These are phyloP conservation scores for Euphydryas editha DNA, from an alignment of 2,888 invertebrate species.

Conservation along the genomic window DNA sequence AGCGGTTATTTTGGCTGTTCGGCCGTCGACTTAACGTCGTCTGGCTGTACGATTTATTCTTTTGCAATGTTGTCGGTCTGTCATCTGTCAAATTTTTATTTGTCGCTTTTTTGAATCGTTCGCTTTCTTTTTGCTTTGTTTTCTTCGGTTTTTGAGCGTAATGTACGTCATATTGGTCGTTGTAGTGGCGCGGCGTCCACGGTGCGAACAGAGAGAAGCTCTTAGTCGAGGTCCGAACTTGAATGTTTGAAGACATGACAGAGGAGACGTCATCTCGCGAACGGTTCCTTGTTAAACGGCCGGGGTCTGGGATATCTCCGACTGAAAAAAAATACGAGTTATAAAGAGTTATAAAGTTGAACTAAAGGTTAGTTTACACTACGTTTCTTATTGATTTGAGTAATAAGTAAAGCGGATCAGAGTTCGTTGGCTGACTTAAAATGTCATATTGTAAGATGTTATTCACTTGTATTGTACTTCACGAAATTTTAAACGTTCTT, in stretches of 20 bases:
- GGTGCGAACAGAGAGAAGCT: conserved; percentile 93
- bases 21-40: conserved; percentile 69
- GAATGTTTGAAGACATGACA: conserved; percentile 84
- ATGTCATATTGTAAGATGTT: no score
- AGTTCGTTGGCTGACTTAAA: no score
- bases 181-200: conserved; percentile 90
- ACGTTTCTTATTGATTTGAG: no score
- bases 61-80: conserved; percentile 63
- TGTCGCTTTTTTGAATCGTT: conserved; percentile 70
- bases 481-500: no score
- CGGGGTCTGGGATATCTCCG: conserved; percentile 92
- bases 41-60: conserved; percentile 77
- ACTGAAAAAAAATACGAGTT: conserved; percentile 83
- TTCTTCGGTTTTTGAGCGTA: conserved; percentile 86
- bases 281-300: conserved; percentile 82
- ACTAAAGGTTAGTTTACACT: no score
- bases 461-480: no score
- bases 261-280: conserved; percentile 91
- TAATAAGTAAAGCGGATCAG: no score
- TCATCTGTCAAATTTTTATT: conserved; percentile 33
- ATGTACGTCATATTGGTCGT: conserved; percentile 90
- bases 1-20: conserved; percentile 52
- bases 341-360: no score
- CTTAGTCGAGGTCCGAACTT: conserved; percentile 88
- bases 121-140: conserved; percentile 61